A percentile compares a stretch with the other conserved stretches of the same genome.
Conservation (phyloP, 2,113 vertebrate genomes). For the human region GRCh38 chr9:72953501-72954000, state of each 20-base stretch:
- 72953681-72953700: not conserved
- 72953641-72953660: not conserved
- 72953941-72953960: not conserved
- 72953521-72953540: not conserved
- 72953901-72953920: not conserved
- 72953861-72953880: not conserved
- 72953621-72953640: not conserved
- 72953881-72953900: not conserved
- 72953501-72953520: not conserved
- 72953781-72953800: conserved; percentile 31
- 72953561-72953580: not conserved
- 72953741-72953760: not conserved
- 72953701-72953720: not conserved
- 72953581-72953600: not conserved
- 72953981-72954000: conserved; percentile 20
- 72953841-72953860: not conserved
- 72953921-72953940: conserved; percentile 34
- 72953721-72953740: not conserved
- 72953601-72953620: not conserved
- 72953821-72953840: not conserved
- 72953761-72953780: conserved; percentile 9
- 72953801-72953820: not conserved
- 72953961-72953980: conserved; percentile 19
- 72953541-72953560: not conserved
- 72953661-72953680: not conserved